Evolutionary conservation across 2,888 invertebrate species (phyloP).

Genomic region (Drosophila dives): DNA sequence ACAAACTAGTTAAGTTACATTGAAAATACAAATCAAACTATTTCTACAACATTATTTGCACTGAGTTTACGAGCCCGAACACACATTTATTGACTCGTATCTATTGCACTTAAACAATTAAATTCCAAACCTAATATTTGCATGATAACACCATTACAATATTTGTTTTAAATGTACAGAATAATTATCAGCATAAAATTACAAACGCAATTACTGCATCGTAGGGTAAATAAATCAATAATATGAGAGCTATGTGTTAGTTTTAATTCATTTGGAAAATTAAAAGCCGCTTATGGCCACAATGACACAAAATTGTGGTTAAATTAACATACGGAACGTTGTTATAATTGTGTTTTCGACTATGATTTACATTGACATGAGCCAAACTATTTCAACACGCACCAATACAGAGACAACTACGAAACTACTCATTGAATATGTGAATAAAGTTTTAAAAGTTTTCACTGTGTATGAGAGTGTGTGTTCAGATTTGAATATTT

Average conservation of each 20-base stretch:
- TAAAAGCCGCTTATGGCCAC: conserved; percentile 1
- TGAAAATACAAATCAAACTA: background rate
- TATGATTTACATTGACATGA: conserved; percentile 46
- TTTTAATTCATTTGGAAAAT: conserved; percentile 3
- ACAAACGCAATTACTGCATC: background rate
- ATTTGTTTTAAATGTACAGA: conserved; percentile 4
- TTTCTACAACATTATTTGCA: background rate
- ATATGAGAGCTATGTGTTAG: background rate
- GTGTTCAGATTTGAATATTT: conserved; percentile 41
- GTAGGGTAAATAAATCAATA: background rate
- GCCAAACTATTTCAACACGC: conserved; percentile 15
- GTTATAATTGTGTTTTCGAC: conserved; percentile 25
- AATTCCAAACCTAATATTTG: conserved; percentile 1
- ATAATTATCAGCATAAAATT: background rate
- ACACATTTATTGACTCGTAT: background rate
- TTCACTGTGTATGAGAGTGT: background rate
- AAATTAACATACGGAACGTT: conserved; percentile 19
- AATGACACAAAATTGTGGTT: background rate
- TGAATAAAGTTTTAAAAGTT: conserved; percentile 44
- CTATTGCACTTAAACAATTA: background rate
- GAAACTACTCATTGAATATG: conserved; percentile 18
- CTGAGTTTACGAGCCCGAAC: background rate
- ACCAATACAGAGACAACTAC: conserved; percentile 27
- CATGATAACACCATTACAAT: background rate
- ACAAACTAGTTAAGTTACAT: background rate